A percentile compares a stretch with the other conserved stretches of the same genome.
Conservation (phyloP, 2,888 invertebrate genomes). For the Chelonus formosanus region DNA sequence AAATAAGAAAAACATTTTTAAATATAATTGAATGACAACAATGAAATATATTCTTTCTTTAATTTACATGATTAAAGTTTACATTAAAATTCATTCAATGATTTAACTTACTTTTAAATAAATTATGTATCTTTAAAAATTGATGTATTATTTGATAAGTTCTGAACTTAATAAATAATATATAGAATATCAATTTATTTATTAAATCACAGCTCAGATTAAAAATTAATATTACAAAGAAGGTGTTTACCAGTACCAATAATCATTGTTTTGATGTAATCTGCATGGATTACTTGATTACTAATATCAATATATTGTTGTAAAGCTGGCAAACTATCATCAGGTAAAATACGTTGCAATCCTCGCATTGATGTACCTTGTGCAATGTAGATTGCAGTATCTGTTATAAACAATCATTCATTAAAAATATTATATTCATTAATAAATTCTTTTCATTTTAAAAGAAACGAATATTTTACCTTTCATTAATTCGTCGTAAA, state of each 20-base stretch:
- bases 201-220: constrained; percentile 23
- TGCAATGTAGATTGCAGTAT: constrained; percentile 59
- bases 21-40: constrained; percentile 24
- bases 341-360: constrained; percentile 59
- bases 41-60: constrained; percentile 13
- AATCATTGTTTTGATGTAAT: constrained; percentile 62
- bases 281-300: constrained; percentile 61
- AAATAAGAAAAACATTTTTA: background rate
- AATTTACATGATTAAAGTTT: constrained; percentile 4
- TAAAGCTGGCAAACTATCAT: constrained; percentile 56
- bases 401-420: constrained; percentile 46
- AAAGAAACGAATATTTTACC: constrained; percentile 45
- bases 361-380: constrained; percentile 59
- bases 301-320: constrained; percentile 61
- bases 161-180: no score
- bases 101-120: no score
- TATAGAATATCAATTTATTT: no score
- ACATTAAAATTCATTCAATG: constrained; percentile 19
- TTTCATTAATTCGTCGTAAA: constrained; percentile 57
- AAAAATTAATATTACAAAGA: constrained; percentile 56
- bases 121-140: no score
- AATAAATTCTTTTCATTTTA: constrained; percentile 6
- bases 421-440: constrained; percentile 20
- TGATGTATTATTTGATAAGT: no score
- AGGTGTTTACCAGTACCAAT: constrained; percentile 64